Evolutionary conservation across 2,113 vertebrate species (phyloP).

Genomic region (Lamprotornis superbus): DNA sequence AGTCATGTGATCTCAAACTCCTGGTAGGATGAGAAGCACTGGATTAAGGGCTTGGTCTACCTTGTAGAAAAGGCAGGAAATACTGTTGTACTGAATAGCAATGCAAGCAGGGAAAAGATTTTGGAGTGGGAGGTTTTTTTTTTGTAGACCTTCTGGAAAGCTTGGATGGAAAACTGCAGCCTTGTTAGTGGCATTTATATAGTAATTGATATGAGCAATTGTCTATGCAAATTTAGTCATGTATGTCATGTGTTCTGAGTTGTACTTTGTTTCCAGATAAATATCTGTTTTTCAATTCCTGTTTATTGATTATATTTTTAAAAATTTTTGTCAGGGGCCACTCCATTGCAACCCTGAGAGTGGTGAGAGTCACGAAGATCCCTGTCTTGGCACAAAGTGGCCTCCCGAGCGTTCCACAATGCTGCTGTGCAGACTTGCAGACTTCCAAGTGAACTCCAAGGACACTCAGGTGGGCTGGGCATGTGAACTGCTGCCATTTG

Average conservation of each 20-base stretch:
- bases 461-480: background rate
- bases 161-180: background rate
- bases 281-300: background rate
- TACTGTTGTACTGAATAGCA: background rate
- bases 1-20: background rate
- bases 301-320: background rate
- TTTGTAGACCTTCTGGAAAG: background rate
- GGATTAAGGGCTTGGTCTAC: background rate
- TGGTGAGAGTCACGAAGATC: fast-evolving
- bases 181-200: background rate
- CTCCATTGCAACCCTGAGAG: background rate
- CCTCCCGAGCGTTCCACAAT: fast-evolving
- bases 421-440: background rate
- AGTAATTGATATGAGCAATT: background rate
- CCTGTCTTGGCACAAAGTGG: background rate
- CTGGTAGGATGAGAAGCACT: background rate
- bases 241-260: fast-evolving
- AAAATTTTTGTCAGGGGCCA: background rate
- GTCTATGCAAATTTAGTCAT: background rate
- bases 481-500: background rate
- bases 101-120: background rate
- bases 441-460: background rate
- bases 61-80: background rate
- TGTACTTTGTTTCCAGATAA: background rate
- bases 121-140: background rate